These are phyloP conservation scores for Scaptomyza flava DNA, from an alignment of 2,888 invertebrate species.

Conservation along the genomic window DNA sequence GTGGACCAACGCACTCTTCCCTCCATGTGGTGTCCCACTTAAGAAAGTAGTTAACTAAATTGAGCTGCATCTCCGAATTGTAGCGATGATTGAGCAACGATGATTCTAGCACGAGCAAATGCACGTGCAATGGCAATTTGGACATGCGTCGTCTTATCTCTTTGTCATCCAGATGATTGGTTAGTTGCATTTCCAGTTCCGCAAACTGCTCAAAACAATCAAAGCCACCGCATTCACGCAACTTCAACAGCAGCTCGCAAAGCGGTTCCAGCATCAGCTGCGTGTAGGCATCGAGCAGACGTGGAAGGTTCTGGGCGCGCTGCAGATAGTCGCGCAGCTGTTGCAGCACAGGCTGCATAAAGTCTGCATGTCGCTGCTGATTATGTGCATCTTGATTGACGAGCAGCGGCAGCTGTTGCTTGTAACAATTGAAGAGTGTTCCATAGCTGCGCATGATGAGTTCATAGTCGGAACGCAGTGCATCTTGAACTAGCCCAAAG, in stretches of 20 bases:
- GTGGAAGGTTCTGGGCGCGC: slow-evolving; percentile 53
- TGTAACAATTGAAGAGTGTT: slow-evolving; percentile 69
- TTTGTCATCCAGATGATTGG: not conserved
- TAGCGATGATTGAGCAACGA: slow-evolving; percentile 68
- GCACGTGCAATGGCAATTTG: slow-evolving; percentile 64
- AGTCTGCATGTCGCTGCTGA: slow-evolving; percentile 59
- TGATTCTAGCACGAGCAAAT: slow-evolving; percentile 71
- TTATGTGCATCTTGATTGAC: not conserved
- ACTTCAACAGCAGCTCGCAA: slow-evolving; percentile 62
- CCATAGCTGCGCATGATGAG: slow-evolving; percentile 62
- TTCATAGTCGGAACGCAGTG: slow-evolving; percentile 66
- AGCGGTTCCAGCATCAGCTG: slow-evolving; percentile 54
- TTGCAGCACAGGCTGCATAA: slow-evolving; percentile 60
- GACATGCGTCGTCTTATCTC: slow-evolving; percentile 19
- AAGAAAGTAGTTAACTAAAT: slow-evolving; percentile 43
- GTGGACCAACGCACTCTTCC: not conserved
- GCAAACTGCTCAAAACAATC: slow-evolving; percentile 76
- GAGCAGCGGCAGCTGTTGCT: slow-evolving; percentile 51
- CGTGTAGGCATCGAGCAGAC: slow-evolving; percentile 59
- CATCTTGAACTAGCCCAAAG: slow-evolving; percentile 78
- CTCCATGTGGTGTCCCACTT: not conserved
- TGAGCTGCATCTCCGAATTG: slow-evolving; percentile 17
- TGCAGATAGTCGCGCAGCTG: slow-evolving; percentile 67
- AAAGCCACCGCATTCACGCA: slow-evolving; percentile 56
- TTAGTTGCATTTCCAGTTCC: slow-evolving; percentile 68